These are phyloP conservation scores for Seriola quinqueradiata DNA, from an alignment of 2,113 vertebrate genomes.

Conservation along the genomic window DNA sequence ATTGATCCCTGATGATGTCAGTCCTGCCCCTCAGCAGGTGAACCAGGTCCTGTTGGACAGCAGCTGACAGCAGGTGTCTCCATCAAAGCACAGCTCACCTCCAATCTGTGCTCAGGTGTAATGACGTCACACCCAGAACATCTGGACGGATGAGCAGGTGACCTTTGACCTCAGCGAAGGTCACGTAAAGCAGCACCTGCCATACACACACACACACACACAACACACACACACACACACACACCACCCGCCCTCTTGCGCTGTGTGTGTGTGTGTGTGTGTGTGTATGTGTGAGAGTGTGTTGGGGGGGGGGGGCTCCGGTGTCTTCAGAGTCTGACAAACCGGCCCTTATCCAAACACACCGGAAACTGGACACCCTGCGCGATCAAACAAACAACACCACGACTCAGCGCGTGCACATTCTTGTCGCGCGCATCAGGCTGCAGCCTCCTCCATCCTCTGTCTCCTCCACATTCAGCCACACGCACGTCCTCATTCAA, in stretches of 20 bases:
- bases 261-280: no score
- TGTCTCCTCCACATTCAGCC: slow-evolving; percentile 35
- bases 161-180: slow-evolving; percentile 59
- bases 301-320: neutral
- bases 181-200: slow-evolving; percentile 19
- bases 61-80: no score
- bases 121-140: neutral
- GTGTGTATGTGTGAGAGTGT: neutral
- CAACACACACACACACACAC: slow-evolving; percentile 31
- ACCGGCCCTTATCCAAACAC: neutral
- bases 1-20: no score
- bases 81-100: neutral
- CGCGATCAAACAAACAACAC: slow-evolving; percentile 9
- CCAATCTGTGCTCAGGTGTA: neutral
- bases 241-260: no score
- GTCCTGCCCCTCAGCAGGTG: no score
- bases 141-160: slow-evolving; percentile 27
- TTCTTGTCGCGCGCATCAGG: slow-evolving; percentile 7
- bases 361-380: slow-evolving; percentile 33
- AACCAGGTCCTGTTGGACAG: no score
- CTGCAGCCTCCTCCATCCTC: slow-evolving; percentile 62
- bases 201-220: slow-evolving; percentile 36
- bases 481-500: slow-evolving; percentile 35
- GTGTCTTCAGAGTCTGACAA: neutral
- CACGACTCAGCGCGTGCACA: slow-evolving; percentile 48